Base-by-base conservation (phyloP, 2,888 invertebrate genomes). In the Drosophila setosimentum region DNA sequence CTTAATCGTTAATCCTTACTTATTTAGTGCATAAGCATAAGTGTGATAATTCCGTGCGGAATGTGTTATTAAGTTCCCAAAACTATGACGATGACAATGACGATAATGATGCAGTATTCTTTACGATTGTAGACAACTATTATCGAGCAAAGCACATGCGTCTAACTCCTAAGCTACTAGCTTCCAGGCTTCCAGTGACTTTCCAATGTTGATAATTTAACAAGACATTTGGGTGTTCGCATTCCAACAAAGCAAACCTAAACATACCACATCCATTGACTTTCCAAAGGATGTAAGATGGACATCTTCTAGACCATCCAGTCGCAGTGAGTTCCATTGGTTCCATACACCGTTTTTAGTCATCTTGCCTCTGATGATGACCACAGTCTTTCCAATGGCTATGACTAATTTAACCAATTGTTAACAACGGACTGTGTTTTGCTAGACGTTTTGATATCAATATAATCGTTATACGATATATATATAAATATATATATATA, bases 1-100 rank as follows among this genome's bases (percentile, higher is more conserved):
- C 48, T 40, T 18, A 50, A 54, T 54, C 58, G 33, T 24, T 37
- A 49, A 60, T 13, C 62, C 53, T 30, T 16, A 21, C 21, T 3
- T 40, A 54, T 51, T 66, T 72, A 72, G 64, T 55, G 68, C 61
- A 76, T 80, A 83, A 83, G 87, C 84, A 80, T 73, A 55, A 55
- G 78, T 88, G 83, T 83, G 83, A 83, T 83, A 83, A 88, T 82
- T 88, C 87, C 82, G 53, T 21, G 53, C 33, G 78, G 78, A 78
- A 78, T 78, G 42, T 66, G 66, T 72, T 68, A 40, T 65, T 68
- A 67, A 59, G 79, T 61, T 78, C 53, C 63, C 70, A 57, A 40
- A 21, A 24, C 18, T 13, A 18, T 8, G 42, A 70, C 55, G 24
- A 50, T 32, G 30, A 24, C 24, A 24, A 58, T 24, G 51, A 21